These are phyloP conservation scores for Trichopria drosophilae DNA, from an alignment of 2,888 invertebrate species.

Conservation along the genomic window DNA sequence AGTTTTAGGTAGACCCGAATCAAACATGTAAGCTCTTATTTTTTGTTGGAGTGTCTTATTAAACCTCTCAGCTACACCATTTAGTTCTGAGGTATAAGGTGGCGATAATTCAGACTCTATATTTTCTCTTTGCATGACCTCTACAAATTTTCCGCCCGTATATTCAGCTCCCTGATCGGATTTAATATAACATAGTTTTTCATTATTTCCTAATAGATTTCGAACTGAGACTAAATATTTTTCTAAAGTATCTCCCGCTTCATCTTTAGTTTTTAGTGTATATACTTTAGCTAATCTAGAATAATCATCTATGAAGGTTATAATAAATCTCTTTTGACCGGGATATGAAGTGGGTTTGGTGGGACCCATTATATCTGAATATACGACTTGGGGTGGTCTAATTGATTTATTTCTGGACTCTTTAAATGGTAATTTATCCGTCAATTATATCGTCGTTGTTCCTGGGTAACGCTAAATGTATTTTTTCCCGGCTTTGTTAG, in stretches of 20 bases:
- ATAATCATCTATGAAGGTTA: constrained; percentile 34
- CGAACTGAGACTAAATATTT: constrained; percentile 25
- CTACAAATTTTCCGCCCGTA: constrained; percentile 18
- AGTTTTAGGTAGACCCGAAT: constrained; percentile 23
- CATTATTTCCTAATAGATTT: constrained; percentile 24
- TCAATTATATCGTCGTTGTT: too few species aligned
- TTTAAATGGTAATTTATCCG: constrained; percentile 36
- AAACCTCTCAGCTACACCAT: constrained; percentile 29
- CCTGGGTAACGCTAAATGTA: too few species aligned
- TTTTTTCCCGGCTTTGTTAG: too few species aligned
- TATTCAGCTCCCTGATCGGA: constrained; percentile 30
- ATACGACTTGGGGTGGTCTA: constrained; percentile 29
- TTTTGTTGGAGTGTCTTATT: constrained; percentile 25
- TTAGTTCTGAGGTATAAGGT: constrained; percentile 14
- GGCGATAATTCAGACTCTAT: constrained; percentile 12
- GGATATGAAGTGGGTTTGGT: constrained; percentile 30
- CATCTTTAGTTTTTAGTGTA: constrained; percentile 35
- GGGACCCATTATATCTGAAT: constrained; percentile 33
- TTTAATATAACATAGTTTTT: constrained; percentile 33
- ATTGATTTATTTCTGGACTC: constrained; percentile 18
- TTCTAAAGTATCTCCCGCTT: constrained; percentile 29
- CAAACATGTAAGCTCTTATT: constrained; percentile 19
- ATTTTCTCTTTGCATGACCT: constrained; percentile 9
- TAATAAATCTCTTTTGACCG: constrained; percentile 30
- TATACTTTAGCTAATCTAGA: constrained; percentile 23